A percentile compares a stretch with the other conserved stretches of the same genome.
Evolutionary conservation across 2,113 vertebrate species (phyloP).

Genomic region (Xyliphius kryptos): DNA sequence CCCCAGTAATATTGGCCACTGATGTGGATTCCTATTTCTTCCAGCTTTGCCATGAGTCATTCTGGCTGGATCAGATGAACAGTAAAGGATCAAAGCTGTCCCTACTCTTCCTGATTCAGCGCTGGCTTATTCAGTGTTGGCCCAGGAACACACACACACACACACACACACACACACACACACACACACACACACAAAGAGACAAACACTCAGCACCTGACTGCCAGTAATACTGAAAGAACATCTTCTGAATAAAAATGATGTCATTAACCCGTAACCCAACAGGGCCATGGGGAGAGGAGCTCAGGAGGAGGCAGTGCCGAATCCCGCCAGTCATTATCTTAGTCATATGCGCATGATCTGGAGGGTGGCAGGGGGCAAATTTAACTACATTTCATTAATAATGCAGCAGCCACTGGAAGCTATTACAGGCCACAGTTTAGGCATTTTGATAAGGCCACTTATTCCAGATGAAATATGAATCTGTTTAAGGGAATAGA

Average conservation of each 20-base stretch:
- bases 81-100: constrained; percentile 29
- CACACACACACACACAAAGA: constrained; percentile 28
- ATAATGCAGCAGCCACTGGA: constrained; percentile 39
- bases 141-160: background rate
- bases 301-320: constrained; percentile 26
- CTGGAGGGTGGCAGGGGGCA: constrained; percentile 34
- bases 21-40: constrained; percentile 19
- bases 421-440: constrained; percentile 36
- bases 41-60: constrained; percentile 25
- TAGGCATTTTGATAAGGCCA: constrained; percentile 26
- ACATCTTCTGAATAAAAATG: constrained; percentile 43
- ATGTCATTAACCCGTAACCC: constrained; percentile 42
- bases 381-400: constrained; percentile 44
- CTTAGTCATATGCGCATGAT: constrained; percentile 40
- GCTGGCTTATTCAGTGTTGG: constrained; percentile 9
- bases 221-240: constrained; percentile 39
- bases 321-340: constrained; percentile 39
- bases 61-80: constrained; percentile 20
- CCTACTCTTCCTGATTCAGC: constrained; percentile 38
- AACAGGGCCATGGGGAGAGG: constrained; percentile 28
- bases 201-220: constrained; percentile 36
- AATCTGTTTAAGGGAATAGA: constrained; percentile 8
- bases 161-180: constrained; percentile 24
- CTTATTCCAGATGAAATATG: constrained; percentile 20
- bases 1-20: constrained; percentile 14